These are phyloP conservation scores for Tachina fera DNA, from an alignment of 2,888 invertebrate species.

Conservation along the genomic window DNA sequence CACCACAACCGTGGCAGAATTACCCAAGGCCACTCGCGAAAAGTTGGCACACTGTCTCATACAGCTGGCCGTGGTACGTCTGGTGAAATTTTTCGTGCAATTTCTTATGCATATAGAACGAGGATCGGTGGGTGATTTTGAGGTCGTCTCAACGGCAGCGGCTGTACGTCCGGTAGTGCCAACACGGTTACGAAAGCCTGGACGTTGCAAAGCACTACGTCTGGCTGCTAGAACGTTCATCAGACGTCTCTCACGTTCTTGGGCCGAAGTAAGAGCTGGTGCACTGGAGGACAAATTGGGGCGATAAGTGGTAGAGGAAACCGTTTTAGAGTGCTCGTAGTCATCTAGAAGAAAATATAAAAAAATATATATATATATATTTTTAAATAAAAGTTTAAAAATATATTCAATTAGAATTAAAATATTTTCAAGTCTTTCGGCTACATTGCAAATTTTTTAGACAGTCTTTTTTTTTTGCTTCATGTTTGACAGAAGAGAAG, in stretches of 20 bases:
- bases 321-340: constrained; percentile 71
- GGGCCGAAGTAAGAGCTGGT: constrained; percentile 79
- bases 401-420: too few species aligned
- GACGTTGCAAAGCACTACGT: constrained; percentile 85
- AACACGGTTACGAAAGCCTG: constrained; percentile 83
- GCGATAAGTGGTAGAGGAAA: constrained; percentile 78
- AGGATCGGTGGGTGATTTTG: constrained; percentile 80
- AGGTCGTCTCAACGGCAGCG: constrained; percentile 78
- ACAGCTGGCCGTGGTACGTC: constrained; percentile 82
- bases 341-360: constrained; percentile 73
- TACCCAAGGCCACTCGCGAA: constrained; percentile 74
- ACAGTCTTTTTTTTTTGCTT: neutral
- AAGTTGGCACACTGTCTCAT: constrained; percentile 82
- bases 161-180: constrained; percentile 79
- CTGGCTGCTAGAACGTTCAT: constrained; percentile 86
- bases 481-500: neutral
- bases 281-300: constrained; percentile 76
- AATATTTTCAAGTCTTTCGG: neutral
- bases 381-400: too few species aligned
- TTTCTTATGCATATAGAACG: constrained; percentile 81
- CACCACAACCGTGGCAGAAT: constrained; percentile 49
- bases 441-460: constrained; percentile 2
- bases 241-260: constrained; percentile 84
- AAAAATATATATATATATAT: too few species aligned
- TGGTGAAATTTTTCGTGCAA: constrained; percentile 82